A percentile compares a stretch with the other conserved stretches of the same genome.
Conservation (phyloP, 2,888 invertebrate species). For the Hydrotaea diabolus region DNA sequence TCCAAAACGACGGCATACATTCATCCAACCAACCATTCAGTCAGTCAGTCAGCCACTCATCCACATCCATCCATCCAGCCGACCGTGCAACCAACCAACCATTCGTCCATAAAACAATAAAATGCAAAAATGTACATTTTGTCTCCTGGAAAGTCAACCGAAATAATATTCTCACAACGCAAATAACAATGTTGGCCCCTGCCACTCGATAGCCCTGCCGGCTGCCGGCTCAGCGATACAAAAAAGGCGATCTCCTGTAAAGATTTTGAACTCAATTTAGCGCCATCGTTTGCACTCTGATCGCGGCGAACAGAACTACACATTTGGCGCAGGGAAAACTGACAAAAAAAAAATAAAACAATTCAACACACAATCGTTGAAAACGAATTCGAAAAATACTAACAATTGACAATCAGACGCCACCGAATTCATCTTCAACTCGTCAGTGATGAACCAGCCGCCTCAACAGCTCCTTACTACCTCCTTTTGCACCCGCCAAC, state of each 20-base stretch:
- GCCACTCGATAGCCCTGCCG: too few species aligned
- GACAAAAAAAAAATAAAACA: conserved; percentile 33
- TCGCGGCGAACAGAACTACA: conserved; percentile 26
- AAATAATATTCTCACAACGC: conserved; percentile 65
- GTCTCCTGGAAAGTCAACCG: conserved; percentile 15
- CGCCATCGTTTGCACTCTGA: conserved; percentile 66
- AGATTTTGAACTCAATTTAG: conserved; percentile 66
- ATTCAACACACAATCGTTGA: conserved; percentile 14
- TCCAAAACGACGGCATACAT: conserved; percentile 27
- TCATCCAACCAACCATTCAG: conserved; percentile 44
- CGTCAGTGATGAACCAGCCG: conserved; percentile 70
- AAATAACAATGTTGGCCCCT: too few species aligned
- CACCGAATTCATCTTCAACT: conserved; percentile 74
- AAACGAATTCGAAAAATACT: conserved; percentile 68
- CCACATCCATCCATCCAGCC: conserved; percentile 23
- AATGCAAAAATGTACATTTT: conserved; percentile 60
- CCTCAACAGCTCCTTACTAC: conserved; percentile 31
- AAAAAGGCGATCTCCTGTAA: conserved; percentile 19
- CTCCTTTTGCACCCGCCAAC: conserved; percentile 9
- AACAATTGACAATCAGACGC: conserved; percentile 72
- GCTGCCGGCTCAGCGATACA: too few species aligned
- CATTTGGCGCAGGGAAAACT: conserved; percentile 5
- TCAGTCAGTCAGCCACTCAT: conserved; percentile 46
- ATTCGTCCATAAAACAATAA: conserved; percentile 44
- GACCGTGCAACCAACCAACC: conserved; percentile 32